These are phyloP conservation scores for Bergia puertoricense DNA, from an alignment of 92 coral and sea anemone species.

Conservation along the genomic window DNA sequence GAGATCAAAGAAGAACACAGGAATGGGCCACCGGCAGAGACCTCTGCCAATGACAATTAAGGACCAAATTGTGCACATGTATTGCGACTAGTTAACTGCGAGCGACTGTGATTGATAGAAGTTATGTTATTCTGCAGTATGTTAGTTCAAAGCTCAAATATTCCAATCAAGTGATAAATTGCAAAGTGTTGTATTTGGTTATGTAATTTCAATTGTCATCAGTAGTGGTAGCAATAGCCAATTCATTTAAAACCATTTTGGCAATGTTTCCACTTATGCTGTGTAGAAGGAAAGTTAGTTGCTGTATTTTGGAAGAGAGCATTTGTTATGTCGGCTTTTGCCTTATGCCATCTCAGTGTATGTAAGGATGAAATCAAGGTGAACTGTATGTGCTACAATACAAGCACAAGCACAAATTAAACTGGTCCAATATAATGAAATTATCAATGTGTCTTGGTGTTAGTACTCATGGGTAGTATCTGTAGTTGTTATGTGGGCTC, in stretches of 20 bases:
- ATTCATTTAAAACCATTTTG: not conserved
- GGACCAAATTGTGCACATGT: conserved; percentile 21
- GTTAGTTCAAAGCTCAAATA: not conserved
- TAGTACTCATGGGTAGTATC: not conserved
- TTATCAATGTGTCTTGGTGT: not conserved
- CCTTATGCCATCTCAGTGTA: conserved; percentile 57
- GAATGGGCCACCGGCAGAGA: conserved; percentile 28
- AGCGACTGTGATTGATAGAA: not conserved
- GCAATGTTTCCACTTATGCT: conserved; percentile 26
- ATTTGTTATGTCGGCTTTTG: conserved; percentile 53
- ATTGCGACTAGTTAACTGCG: conserved; percentile 30
- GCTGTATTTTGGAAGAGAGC: conserved; percentile 59
- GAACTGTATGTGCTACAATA: conserved; percentile 20
- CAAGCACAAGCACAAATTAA: conserved; percentile 5
- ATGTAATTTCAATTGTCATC: conserved; percentile 18
- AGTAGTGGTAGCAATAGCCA: not conserved
- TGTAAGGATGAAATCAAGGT: conserved; percentile 36
- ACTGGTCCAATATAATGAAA: conserved; percentile 22
- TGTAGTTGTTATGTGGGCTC: not conserved
- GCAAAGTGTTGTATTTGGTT: conserved; percentile 17
- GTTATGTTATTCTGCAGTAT: conserved; percentile 13
- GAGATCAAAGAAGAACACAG: conserved; percentile 27
- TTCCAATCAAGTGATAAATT: conserved; percentile 7
- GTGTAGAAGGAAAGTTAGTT: conserved; percentile 37
- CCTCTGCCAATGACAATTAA: conserved; percentile 36